Percentiles rank a stretch among this genome's conserved stretches.
phyloP scores from a whole-genome alignment of 2,888 invertebrate species.

The Polylopha cassiicola region DNA sequence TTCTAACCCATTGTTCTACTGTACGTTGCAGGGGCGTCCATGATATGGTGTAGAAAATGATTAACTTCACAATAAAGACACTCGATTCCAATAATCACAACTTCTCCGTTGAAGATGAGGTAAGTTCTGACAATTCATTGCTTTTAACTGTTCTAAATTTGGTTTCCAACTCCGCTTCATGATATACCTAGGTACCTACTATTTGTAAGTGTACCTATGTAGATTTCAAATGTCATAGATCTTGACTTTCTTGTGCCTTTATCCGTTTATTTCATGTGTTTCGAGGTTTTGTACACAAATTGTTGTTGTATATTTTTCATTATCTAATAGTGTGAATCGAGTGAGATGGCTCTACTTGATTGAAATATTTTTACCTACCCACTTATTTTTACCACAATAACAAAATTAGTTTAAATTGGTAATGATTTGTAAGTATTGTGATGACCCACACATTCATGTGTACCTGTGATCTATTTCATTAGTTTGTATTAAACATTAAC shows the following conservation, averaged over 20 bases:
- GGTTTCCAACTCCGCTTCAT: constrained; percentile 10
- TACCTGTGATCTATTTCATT: too few relatives aligned
- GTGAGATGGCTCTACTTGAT: too few relatives aligned
- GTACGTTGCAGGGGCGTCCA: constrained; percentile 28
- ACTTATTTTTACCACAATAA: too few relatives aligned
- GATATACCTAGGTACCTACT: constrained; percentile 9
- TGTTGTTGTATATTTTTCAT: too few relatives aligned
- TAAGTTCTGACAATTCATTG: constrained; percentile 68
- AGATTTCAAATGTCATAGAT: constrained; percentile 3
- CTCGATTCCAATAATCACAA: constrained; percentile 91
- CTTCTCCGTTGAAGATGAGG: constrained; percentile 89
- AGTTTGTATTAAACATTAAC: too few relatives aligned
- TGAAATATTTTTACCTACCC: too few relatives aligned
- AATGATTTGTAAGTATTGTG: neutral
- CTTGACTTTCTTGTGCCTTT: too few relatives aligned
- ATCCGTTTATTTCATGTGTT: too few relatives aligned
- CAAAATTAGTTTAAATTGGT: too few relatives aligned
- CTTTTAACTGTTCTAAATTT: constrained; percentile 14
- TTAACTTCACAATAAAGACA: constrained; percentile 92
- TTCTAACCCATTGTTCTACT: constrained; percentile 22
- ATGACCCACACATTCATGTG: neutral
- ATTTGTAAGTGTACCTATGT: constrained; percentile 2
- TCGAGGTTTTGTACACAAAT: too few relatives aligned
- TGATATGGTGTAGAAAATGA: constrained; percentile 74
- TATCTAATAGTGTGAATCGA: too few relatives aligned